A percentile compares a stretch with the other conserved stretches of the same genome.
Evolutionary conservation across 2,113 vertebrate species (phyloP).

Genomic region (Prolemur simus): DNA sequence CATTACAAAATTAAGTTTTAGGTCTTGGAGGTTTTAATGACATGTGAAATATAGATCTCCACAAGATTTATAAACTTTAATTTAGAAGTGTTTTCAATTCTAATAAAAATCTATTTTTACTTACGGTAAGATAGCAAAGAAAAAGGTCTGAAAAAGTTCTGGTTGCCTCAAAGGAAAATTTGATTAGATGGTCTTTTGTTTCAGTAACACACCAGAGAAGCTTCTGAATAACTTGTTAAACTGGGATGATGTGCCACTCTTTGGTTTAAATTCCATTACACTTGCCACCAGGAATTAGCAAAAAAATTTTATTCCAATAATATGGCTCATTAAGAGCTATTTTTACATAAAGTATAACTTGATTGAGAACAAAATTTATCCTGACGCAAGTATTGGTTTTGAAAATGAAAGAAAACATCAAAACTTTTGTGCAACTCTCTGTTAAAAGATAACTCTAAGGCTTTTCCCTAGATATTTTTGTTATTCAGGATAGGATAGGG

Average conservation of each 20-base stretch:
- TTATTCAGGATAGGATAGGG: neutral
- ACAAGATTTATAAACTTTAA: slow-evolving; percentile 36
- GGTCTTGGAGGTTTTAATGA: slow-evolving; percentile 31
- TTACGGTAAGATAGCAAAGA: slow-evolving; percentile 51
- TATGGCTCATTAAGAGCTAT: neutral
- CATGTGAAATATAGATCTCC: slow-evolving; percentile 48
- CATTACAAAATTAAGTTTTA: slow-evolving; percentile 49
- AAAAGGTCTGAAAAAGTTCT: slow-evolving; percentile 37
- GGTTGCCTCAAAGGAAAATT: slow-evolving; percentile 51
- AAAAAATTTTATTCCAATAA: neutral
- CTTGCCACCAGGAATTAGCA: neutral
- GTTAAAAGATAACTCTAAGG: neutral
- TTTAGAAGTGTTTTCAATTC: slow-evolving; percentile 55
- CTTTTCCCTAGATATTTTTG: neutral
- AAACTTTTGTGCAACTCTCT: neutral
- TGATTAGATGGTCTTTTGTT: slow-evolving; percentile 21
- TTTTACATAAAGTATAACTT: slow-evolving; percentile 18
- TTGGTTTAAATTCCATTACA: slow-evolving; percentile 55
- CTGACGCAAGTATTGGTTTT: neutral
- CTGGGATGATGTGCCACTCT: neutral
- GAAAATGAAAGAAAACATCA: slow-evolving; percentile 29
- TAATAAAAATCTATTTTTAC: slow-evolving; percentile 66
- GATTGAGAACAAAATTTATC: slow-evolving; percentile 36
- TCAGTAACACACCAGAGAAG: slow-evolving; percentile 28
- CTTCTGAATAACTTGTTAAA: slow-evolving; percentile 48